Evolutionary conservation across 2,888 invertebrate genomes (phyloP), one percentile per base, ranked within the genome.

Genomic region (Agrotis ipsilon): DNA sequence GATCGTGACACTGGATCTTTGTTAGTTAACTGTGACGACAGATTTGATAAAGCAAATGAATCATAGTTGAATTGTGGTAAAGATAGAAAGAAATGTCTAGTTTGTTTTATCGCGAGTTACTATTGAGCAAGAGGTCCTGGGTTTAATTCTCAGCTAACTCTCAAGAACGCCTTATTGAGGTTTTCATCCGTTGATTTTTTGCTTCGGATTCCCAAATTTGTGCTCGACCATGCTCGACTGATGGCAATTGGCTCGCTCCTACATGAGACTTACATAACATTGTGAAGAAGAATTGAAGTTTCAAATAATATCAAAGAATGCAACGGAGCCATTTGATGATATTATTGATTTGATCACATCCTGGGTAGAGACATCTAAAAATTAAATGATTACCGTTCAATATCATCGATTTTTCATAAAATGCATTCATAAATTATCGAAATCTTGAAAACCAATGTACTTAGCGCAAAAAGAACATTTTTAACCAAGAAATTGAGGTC

Each of bases 401-500:
- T 51, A 46, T 46, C 24, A 64, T 27, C 43, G 24, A 21, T 48
- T 1, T 32, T 74, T 19, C 21, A 75, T 60, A 27, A 49, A 60
- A 49, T 19, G 39, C 19, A 5, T 0, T 6, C 32, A 67, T 63
- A 72, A 58, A 54, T 61, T 51, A 65, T 59, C 21, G 49, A 59
- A 58, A 62, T 61, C 24, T 46, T 48, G 32, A 32, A 32, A 19
- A 14, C 32, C 13, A 49, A 45, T 64, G 16, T 32, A 59, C 16
- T 48, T 64, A 39, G 5, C 57, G 16, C n/a, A 59, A 64, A 57
- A 68, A 27, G 48, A 71, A 39, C 4, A 67, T 63, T 61, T 49
- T 58, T 45, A 60, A 57, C 11, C 48, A 27, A 27, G 21, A 55
- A 78, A 80, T 65, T 27, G 72, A 59, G 83, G 82, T 82, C 78